Percentiles rank a stretch among this genome's conserved stretches.
Conservation (phyloP, 2,113 vertebrate genomes). For the Archilochus colubris region DNA sequence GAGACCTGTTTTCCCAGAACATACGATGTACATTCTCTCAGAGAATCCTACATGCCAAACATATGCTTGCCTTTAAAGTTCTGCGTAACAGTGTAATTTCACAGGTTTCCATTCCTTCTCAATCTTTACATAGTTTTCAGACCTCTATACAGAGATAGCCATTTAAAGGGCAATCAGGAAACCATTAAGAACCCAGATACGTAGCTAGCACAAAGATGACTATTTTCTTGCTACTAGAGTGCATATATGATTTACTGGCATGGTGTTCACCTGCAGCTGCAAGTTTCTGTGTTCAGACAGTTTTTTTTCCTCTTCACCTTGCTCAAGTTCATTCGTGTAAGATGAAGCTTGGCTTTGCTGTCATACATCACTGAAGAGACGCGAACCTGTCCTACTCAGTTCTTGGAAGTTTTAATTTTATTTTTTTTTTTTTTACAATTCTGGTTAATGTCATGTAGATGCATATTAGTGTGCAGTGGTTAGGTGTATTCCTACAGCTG, state of each 20-base stretch:
- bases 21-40: fast-evolving
- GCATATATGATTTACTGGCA: background rate
- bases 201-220: background rate
- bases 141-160: background rate
- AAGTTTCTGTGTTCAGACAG: background rate
- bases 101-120: background rate
- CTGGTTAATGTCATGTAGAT: background rate
- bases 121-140: background rate
- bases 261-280: background rate
- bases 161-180: background rate
- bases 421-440: background rate
- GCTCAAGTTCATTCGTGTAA: background rate
- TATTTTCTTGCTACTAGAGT: background rate
- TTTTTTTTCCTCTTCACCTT: background rate
- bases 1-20: background rate
- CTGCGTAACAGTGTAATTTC: background rate
- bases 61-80: background rate
- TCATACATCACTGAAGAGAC: background rate
- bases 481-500: background rate
- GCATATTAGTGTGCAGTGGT: background rate
- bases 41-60: background rate
- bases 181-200: background rate
- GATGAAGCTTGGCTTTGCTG: background rate
- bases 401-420: background rate
- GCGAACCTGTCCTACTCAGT: background rate